These are phyloP conservation scores for Chymomyza procnemis DNA, from an alignment of 2,888 invertebrate species.

Conservation along the genomic window DNA sequence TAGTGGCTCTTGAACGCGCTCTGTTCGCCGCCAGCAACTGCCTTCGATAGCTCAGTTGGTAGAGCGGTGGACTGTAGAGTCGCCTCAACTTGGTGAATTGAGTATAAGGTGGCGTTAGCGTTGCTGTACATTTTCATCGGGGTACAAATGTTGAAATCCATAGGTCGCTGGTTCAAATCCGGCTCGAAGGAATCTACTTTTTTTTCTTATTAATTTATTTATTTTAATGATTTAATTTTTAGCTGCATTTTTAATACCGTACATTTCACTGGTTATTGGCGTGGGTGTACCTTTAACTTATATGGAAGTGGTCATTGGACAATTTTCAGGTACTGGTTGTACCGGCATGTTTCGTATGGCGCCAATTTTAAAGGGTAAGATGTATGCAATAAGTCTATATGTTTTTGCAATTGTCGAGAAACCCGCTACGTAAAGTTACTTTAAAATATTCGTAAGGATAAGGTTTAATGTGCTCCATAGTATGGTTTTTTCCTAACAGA, in stretches of 20 bases:
- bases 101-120: background rate
- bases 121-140: background rate
- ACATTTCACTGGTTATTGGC: constrained; percentile 87
- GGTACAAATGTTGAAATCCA: constrained; percentile 61
- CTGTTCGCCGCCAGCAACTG: constrained; percentile 32
- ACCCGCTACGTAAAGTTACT: no score
- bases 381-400: no score
- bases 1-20: constrained; percentile 7
- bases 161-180: constrained; percentile 74
- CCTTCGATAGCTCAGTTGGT: constrained; percentile 73
- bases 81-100: constrained; percentile 39
- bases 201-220: background rate
- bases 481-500: no score
- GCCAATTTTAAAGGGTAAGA: constrained; percentile 91
- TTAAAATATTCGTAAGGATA: no score
- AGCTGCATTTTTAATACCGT: constrained; percentile 90
- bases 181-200: constrained; percentile 58
- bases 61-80: constrained; percentile 73
- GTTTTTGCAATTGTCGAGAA: no score
- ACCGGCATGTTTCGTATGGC: constrained; percentile 88
- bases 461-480: no score
- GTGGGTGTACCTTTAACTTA: constrained; percentile 94
- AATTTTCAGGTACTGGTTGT: constrained; percentile 90
- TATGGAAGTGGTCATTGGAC: constrained; percentile 91
- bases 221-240: background rate